A percentile compares a stretch with the other conserved stretches of the same genome.
Conservation (phyloP, 2,113 vertebrate genomes). For the Gila orcuttii region DNA sequence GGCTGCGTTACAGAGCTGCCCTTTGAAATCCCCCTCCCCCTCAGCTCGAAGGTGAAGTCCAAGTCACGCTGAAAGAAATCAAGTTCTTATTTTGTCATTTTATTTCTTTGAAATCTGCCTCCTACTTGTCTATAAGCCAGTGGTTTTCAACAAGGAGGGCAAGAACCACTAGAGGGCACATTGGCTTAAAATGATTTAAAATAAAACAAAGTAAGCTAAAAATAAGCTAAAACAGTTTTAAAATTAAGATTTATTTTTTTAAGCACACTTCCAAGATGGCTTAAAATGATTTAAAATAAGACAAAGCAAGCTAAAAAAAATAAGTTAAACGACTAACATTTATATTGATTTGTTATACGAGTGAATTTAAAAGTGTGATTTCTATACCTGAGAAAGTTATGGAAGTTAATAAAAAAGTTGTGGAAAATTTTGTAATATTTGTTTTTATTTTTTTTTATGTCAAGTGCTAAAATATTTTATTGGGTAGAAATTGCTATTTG, state of each 20-base stretch:
- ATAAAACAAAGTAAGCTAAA: background rate
- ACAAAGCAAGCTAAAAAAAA: no score
- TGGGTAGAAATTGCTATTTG: background rate
- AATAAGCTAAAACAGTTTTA: no score
- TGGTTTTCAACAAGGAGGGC: background rate
- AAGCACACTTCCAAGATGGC: no score
- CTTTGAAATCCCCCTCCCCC: slow-evolving; percentile 99
- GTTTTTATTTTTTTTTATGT: no score
- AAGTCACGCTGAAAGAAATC: slow-evolving; percentile 85
- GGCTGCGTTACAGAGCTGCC: slow-evolving; percentile 95
- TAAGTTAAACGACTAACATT: no score
- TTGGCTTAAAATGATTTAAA: background rate
- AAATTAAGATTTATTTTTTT: no score
- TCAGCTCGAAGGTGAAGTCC: slow-evolving; percentile 95
- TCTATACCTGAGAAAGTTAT: background rate
- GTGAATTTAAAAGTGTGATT: background rate
- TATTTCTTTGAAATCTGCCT: background rate
- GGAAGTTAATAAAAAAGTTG: background rate
- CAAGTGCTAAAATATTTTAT: background rate
- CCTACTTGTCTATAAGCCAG: background rate
- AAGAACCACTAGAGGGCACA: background rate
- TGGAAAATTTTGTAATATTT: background rate
- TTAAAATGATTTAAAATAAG: no score
- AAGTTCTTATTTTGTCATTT: background rate
- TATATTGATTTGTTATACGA: background rate